Base-by-base conservation (phyloP, 2,888 invertebrate species). In the Leptura quadrifasciata region DNA sequence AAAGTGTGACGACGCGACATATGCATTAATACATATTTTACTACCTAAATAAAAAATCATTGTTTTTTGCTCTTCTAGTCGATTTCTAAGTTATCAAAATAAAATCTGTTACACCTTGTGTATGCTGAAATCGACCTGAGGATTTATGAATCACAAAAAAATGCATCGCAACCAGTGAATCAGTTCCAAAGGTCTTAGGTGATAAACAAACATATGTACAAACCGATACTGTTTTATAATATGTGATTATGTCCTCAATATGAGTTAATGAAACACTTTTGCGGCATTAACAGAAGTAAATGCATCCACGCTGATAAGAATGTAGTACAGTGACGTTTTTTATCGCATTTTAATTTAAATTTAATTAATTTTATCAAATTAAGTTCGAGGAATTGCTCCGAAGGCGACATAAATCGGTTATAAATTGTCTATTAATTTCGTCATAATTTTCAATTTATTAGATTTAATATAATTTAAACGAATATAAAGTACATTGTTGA, bases 401-500 rank as follows among this genome's bases (percentile, higher is more conserved):
- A 27, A 69, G 57, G 31, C 68, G 68, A 69, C 71, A 71, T 57
- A 52, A 57, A 71, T 71, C 61, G 61, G 52, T 61, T 71, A 71
- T 71, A 71, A 71, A 71, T 71, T 61, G 61, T 61, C 71, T 61
- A 69, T 73, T 71, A 70, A 67, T 78, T 78, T 78, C 72, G 68
- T 61, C 76, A 76, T 75, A 75, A 71, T 73, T 70, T 67, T 71
- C 76, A 55, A 76, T 65, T 74, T 76, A 64, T 69, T 72, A 67
- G 54, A 68, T 67, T 54, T 35, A 64, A 67, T 55, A 57, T 21
- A 31, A 21, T 39, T 60, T 27, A 63, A 74, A 74, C 71, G 71
- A 58, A 75, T 74, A 80, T 80, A 80, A 81, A 82, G 80, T 75
- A 79, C 73, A 81, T 71, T 81, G 80, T 83, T 84, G 84, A 83